Conservation (phyloP, 1,140 invertebrate species). For the Elysia chlorotica region DNA sequence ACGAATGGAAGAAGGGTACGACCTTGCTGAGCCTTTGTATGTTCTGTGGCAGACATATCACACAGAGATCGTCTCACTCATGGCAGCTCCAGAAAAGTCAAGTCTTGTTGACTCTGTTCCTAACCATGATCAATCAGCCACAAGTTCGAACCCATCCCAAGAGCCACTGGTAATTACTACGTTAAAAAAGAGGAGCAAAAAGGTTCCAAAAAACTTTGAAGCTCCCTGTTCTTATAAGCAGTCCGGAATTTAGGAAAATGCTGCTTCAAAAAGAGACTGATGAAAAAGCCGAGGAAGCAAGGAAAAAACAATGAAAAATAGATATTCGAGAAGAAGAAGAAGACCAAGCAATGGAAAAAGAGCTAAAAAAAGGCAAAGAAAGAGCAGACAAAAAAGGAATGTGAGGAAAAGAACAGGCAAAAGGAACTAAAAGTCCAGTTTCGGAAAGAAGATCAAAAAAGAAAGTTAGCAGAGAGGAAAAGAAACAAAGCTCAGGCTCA, state of each 20-base stretch:
- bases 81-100: not conserved
- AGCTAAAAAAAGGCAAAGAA: not conserved
- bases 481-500: no score
- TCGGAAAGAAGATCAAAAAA: not conserved
- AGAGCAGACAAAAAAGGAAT: not conserved
- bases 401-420: not conserved
- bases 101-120: not conserved
- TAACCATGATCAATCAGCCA: no score
- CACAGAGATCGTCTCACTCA: not conserved
- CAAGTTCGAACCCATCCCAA: no score
- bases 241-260: not conserved
- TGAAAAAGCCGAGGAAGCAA: not conserved
- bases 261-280: not conserved
- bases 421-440: no score
- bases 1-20: not conserved
- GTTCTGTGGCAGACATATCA: not conserved
- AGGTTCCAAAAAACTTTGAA: not conserved
- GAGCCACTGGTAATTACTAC: not conserved
- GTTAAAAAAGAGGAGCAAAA: not conserved
- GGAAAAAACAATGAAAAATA: not conserved
- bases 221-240: no score
- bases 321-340: not conserved
- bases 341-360: not conserved
- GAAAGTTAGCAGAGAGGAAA: no score
- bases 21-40: not conserved